Percentiles rank a stretch among this genome's conserved stretches.
Conservation (phyloP, 1,140 invertebrate genomes). For the Drosophila pseudoobscura region DNA sequence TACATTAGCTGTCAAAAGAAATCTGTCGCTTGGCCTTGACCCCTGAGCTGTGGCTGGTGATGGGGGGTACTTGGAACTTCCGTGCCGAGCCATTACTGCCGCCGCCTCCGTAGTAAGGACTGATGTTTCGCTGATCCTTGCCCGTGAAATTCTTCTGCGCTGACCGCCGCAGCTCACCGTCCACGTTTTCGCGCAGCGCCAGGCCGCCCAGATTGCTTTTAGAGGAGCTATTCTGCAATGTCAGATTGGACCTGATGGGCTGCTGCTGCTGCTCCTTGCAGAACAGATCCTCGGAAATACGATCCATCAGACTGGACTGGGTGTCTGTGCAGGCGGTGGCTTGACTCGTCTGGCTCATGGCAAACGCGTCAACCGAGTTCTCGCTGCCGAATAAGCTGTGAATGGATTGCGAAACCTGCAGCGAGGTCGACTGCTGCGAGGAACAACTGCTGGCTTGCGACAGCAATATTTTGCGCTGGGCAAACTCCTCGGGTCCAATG, state of each 20-base stretch:
- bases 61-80: slow-evolving; percentile 39
- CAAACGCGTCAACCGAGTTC: slow-evolving; percentile 69
- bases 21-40: slow-evolving; percentile 78
- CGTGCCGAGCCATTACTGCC: slow-evolving; percentile 50
- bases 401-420: slow-evolving; percentile 34
- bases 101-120: slow-evolving; percentile 61
- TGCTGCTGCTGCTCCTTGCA: slow-evolving; percentile 31
- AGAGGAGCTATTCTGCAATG: slow-evolving; percentile 76
- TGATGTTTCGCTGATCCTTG: slow-evolving; percentile 75
- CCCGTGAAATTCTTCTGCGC: slow-evolving; percentile 81
- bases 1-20: slow-evolving; percentile 71
- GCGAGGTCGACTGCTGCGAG: slow-evolving; percentile 24
- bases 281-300: slow-evolving; percentile 67
- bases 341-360: slow-evolving; percentile 56
- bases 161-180: slow-evolving; percentile 69
- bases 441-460: slow-evolving; percentile 30
- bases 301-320: slow-evolving; percentile 64
- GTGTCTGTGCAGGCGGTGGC: slow-evolving; percentile 27
- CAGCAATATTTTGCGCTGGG: slow-evolving; percentile 60
- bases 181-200: slow-evolving; percentile 74
- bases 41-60: slow-evolving; percentile 25
- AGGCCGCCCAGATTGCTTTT: slow-evolving; percentile 75
- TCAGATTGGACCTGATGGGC: slow-evolving; percentile 58
- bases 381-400: slow-evolving; percentile 70
- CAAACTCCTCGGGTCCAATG: slow-evolving; percentile 78